Evolutionary conservation across 92 coral and sea anemone species (phyloP).

Genomic region (Palythoa grandiflora): DNA sequence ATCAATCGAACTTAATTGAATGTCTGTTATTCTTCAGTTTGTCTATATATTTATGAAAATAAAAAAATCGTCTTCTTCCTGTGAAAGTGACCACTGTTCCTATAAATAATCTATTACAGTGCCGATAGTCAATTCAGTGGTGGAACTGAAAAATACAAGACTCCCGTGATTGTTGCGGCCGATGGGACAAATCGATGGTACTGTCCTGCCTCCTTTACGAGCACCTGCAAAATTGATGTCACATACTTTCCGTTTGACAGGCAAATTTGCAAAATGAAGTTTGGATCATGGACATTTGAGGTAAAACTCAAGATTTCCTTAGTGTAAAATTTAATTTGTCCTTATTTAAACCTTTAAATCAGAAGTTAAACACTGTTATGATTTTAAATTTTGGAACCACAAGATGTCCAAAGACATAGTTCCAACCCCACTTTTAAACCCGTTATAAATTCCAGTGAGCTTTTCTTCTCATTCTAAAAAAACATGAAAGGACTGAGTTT

Average conservation of each 20-base stretch:
- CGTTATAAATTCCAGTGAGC: no score
- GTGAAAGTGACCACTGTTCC: background rate
- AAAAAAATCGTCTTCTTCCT: background rate
- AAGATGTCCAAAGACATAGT: no score
- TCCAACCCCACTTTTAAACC: no score
- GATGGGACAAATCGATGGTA: slow-evolving; percentile 85
- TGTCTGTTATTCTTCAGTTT: background rate
- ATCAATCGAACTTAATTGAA: background rate
- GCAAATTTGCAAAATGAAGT: slow-evolving; percentile 86
- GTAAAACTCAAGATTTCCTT: slow-evolving; percentile 16
- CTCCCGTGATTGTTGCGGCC: slow-evolving; percentile 80
- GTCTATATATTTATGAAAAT: background rate
- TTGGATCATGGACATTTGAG: slow-evolving; percentile 98
- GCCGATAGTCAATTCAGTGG: slow-evolving; percentile 95
- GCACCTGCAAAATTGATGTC: slow-evolving; percentile 94
- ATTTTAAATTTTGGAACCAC: no score
- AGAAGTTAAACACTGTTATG: no score
- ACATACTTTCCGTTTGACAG: slow-evolving; percentile 95
- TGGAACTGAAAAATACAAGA: slow-evolving; percentile 96
- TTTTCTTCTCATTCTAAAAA: no score
- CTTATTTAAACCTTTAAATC: background rate
- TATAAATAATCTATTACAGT: slow-evolving; percentile 40
- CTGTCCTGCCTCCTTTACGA: slow-evolving; percentile 94
- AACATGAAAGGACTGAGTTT: no score
- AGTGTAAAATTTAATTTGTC: background rate